phyloP scores from a whole-genome alignment of 92 coral and sea anemone genomes.

The Scolanthus callimorphus region DNA sequence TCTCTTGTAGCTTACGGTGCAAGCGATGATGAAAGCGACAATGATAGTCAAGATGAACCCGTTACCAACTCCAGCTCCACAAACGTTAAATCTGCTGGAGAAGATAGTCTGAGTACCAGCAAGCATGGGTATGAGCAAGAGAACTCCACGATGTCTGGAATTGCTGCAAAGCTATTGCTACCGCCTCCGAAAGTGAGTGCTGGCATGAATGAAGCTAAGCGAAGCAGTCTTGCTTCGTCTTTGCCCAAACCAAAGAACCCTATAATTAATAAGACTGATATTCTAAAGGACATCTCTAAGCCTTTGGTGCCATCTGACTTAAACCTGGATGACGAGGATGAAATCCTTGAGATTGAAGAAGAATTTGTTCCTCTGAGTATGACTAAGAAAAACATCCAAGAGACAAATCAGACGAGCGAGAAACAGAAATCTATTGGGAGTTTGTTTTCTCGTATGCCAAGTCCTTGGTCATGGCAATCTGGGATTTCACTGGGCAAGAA shows the following conservation, averaged over 20 bases:
- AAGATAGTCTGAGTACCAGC: background rate
- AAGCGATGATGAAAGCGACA: conserved; percentile 78
- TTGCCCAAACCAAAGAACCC: conserved; percentile 44
- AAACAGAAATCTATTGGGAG: conserved; percentile 83
- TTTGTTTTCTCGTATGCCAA: conserved; percentile 83
- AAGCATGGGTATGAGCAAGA: background rate
- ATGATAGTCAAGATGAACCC: conserved; percentile 16
- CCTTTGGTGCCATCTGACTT: background rate
- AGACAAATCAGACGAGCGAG: conserved; percentile 10
- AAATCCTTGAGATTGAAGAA: conserved; percentile 72
- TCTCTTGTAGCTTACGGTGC: conserved; percentile 91
- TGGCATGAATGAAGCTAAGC: background rate
- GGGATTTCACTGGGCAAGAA: conserved; percentile 38
- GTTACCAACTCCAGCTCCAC: background rate
- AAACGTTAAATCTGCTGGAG: background rate
- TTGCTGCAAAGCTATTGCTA: background rate
- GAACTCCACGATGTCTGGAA: background rate
- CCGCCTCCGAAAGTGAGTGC: conserved; percentile 1
- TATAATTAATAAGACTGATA: background rate
- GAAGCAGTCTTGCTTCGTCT: conserved; percentile 34
- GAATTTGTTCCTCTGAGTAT: conserved; percentile 60
- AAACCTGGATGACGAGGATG: conserved; percentile 45
- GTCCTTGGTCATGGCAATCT: conserved; percentile 73
- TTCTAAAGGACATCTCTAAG: background rate
- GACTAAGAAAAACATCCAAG: conserved; percentile 23